Conservation (phyloP, 1,140 invertebrate species). For the Neotoxoptera formosana region DNA sequence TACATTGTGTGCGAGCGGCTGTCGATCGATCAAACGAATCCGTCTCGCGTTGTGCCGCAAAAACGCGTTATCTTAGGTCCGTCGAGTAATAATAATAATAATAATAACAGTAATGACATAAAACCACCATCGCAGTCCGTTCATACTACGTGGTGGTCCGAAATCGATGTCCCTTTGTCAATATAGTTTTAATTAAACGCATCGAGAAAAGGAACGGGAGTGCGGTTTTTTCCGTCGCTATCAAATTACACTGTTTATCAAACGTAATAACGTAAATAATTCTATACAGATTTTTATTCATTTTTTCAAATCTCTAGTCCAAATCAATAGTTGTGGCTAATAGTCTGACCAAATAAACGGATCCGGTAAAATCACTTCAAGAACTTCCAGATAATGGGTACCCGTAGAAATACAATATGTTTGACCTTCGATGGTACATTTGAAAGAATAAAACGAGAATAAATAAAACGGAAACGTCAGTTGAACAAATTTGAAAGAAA, state of each 20-base stretch:
- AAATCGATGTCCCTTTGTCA: constrained; percentile 1
- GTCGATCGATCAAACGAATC: constrained; percentile 34
- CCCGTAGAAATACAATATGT: not conserved
- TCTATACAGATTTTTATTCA: not conserved
- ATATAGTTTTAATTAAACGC: not conserved
- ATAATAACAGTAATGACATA: constrained; percentile 8
- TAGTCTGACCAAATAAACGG: not conserved
- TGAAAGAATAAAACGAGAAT: not conserved
- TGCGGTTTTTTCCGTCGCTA: not conserved
- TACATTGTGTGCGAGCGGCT: not conserved
- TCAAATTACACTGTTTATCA: not conserved
- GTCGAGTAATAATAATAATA: not conserved
- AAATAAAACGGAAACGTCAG: not conserved
- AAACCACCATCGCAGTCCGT: not conserved
- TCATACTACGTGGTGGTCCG: not conserved
- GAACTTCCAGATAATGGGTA: not conserved
- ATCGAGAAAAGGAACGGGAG: not conserved
- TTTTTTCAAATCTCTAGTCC: not conserved
- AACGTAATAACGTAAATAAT: not conserved
- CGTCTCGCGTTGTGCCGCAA: not conserved
- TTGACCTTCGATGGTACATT: not conserved
- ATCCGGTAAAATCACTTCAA: not conserved
- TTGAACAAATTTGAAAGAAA: not conserved
- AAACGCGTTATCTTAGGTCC: not conserved
- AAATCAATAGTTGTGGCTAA: not conserved